These are phyloP conservation scores for Mola mola DNA, from an alignment of 2,113 vertebrate genomes.

Conservation along the genomic window DNA sequence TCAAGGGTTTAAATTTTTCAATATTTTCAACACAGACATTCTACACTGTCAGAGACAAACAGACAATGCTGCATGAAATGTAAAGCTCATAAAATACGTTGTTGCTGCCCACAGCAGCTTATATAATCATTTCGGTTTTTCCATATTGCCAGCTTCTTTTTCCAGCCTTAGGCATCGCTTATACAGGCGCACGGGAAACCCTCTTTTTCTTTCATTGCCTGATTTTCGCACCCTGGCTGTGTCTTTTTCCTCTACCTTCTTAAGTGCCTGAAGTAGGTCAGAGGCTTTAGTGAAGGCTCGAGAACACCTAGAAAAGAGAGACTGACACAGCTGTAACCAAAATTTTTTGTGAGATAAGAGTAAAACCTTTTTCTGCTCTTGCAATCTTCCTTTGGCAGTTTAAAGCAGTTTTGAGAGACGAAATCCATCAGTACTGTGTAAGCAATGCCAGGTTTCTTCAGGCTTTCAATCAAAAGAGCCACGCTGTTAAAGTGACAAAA, in stretches of 20 bases:
- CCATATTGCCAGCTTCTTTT: constrained; percentile 35
- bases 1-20: background rate
- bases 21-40: background rate
- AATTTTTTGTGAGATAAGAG: no score
- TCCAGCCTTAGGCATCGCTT: constrained; percentile 72
- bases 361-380: constrained; percentile 57
- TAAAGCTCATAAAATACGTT: constrained; percentile 31
- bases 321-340: background rate
- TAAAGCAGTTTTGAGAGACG: constrained; percentile 67
- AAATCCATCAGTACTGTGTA: constrained; percentile 62
- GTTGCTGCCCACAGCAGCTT: constrained; percentile 34
- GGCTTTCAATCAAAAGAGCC: constrained; percentile 67
- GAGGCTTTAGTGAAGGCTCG: constrained; percentile 62
- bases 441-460: background rate
- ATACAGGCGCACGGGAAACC: constrained; percentile 63
- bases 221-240: constrained; percentile 40
- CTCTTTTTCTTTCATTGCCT: constrained; percentile 58
- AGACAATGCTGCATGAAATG: constrained; percentile 24
- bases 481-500: constrained; percentile 71
- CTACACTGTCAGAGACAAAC: constrained; percentile 15
- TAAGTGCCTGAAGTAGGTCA: constrained; percentile 69
- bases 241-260: constrained; percentile 62
- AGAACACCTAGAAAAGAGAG: constrained; percentile 62
- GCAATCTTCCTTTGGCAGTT: constrained; percentile 55
- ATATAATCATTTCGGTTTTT: constrained; percentile 42